These are phyloP conservation scores for Drosophila erecta DNA, from an alignment of 1,140 invertebrate genomes.

Conservation along the genomic window DNA sequence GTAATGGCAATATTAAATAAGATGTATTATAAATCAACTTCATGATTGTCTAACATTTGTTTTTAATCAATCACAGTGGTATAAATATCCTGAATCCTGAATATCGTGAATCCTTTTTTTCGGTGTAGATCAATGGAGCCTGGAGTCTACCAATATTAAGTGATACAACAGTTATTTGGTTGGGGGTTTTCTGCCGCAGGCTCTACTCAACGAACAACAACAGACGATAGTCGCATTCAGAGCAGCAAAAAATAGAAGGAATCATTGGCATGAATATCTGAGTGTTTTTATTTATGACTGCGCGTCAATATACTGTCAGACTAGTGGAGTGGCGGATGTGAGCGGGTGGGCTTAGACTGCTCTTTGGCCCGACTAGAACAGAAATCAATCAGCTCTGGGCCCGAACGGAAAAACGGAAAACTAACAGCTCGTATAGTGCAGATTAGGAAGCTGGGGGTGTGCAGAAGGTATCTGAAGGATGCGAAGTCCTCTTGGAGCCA, in stretches of 20 bases:
- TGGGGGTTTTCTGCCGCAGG: conserved; percentile 63
- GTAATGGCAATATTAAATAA: too few species aligned
- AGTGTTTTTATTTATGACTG: conserved; percentile 81
- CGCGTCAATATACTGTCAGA: conserved; percentile 59
- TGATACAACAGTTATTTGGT: conserved; percentile 71
- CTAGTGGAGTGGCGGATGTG: neutral
- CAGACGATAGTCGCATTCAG: neutral
- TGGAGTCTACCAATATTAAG: conserved; percentile 55
- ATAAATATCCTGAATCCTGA: too few species aligned
- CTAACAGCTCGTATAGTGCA: conserved; percentile 15
- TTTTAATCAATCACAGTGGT: too few species aligned
- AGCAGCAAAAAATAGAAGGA: conserved; percentile 17
- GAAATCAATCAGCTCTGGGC: conserved; percentile 70
- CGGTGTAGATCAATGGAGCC: neutral
- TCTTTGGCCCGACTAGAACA: conserved; percentile 61
- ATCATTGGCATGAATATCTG: conserved; percentile 76
- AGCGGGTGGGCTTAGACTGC: conserved; percentile 24
- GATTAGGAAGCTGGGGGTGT: conserved; percentile 3
- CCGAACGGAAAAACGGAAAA: conserved; percentile 36
- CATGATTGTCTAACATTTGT: too few species aligned
- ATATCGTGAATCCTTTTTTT: neutral
- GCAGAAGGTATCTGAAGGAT: conserved; percentile 24
- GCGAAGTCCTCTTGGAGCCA: conserved; percentile 36
- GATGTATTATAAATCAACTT: too few species aligned
- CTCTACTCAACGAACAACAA: conserved; percentile 58